phyloP scores from a whole-genome alignment of 2,888 invertebrate genomes.

The Drosophila longiperda region DNA sequence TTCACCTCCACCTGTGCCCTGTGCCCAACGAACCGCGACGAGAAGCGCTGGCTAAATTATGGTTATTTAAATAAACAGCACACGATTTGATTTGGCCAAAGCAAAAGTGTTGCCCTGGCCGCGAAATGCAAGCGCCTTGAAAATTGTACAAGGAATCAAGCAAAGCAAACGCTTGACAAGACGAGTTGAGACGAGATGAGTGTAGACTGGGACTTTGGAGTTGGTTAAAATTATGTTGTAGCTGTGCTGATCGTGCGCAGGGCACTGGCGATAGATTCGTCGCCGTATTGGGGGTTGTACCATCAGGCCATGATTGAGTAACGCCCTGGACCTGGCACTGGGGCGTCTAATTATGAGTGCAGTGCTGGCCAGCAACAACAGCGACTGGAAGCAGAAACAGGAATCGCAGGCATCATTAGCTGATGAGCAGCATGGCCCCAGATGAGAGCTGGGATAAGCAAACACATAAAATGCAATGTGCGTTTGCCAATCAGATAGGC shows the following conservation, averaged over 20 bases:
- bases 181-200: background rate
- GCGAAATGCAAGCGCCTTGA: slow-evolving; percentile 69
- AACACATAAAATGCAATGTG: slow-evolving; percentile 66
- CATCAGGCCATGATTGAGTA: slow-evolving; percentile 84
- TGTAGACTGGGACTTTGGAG: slow-evolving; percentile 20
- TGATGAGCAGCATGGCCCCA: slow-evolving; percentile 59
- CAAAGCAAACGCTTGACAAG: slow-evolving; percentile 18
- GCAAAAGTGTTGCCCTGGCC: slow-evolving; percentile 73
- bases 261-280: slow-evolving; percentile 54
- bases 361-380: slow-evolving; percentile 28
- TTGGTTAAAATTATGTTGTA: slow-evolving; percentile 72
- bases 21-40: slow-evolving; percentile 28
- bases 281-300: slow-evolving; percentile 71
- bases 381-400: slow-evolving; percentile 12
- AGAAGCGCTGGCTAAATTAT: slow-evolving; percentile 77
- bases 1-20: slow-evolving; percentile 34
- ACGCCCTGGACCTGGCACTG: slow-evolving; percentile 77
- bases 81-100: slow-evolving; percentile 82
- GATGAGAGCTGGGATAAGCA: slow-evolving; percentile 65
- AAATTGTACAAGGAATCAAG: slow-evolving; percentile 57
- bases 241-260: slow-evolving; percentile 64
- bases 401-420: slow-evolving; percentile 63
- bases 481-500: slow-evolving; percentile 36
- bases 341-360: slow-evolving; percentile 70
- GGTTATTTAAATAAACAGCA: slow-evolving; percentile 85